A percentile compares a stretch with the other conserved stretches of the same genome.
Evolutionary conservation across 2,797 vertebrate genomes (phyloP).

Genomic region (Brachyalestes nurse): DNA sequence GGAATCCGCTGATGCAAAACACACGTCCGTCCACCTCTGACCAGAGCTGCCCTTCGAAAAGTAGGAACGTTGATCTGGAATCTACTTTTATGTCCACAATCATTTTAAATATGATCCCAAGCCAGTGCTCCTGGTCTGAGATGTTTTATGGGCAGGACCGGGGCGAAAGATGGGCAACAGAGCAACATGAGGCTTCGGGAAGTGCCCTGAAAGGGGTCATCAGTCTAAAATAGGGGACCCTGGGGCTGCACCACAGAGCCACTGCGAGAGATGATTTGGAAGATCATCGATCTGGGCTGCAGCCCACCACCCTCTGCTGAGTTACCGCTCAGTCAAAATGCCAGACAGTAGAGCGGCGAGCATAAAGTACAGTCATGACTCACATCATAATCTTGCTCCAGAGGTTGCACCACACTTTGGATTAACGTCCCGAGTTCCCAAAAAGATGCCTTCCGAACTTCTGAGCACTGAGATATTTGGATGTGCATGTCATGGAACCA

Average conservation of each 20-base stretch:
- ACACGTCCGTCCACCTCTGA: neutral
- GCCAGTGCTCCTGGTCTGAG: neutral
- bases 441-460: neutral
- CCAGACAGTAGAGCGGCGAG: neutral
- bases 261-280: constrained; percentile 38
- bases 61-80: neutral
- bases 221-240: constrained; percentile 20
- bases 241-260: constrained; percentile 19
- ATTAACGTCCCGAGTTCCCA: neutral
- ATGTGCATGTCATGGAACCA: neutral
- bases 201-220: neutral
- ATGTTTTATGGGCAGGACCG: neutral
- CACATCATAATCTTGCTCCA: constrained; percentile 28
- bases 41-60: neutral
- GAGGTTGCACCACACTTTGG: constrained; percentile 1
- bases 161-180: neutral
- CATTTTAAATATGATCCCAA: neutral
- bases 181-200: neutral
- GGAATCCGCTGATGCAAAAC: neutral
- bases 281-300: constrained; percentile 26
- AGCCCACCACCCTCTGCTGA: constrained; percentile 24
- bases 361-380: constrained; percentile 22
- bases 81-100: constrained; percentile 13
- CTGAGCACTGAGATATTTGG: neutral
- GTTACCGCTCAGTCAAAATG: constrained; percentile 37